Evolutionary conservation across 1,140 invertebrate genomes (phyloP), one percentile per base, ranked within the genome.

Genomic region (Ectropis grisescens): DNA sequence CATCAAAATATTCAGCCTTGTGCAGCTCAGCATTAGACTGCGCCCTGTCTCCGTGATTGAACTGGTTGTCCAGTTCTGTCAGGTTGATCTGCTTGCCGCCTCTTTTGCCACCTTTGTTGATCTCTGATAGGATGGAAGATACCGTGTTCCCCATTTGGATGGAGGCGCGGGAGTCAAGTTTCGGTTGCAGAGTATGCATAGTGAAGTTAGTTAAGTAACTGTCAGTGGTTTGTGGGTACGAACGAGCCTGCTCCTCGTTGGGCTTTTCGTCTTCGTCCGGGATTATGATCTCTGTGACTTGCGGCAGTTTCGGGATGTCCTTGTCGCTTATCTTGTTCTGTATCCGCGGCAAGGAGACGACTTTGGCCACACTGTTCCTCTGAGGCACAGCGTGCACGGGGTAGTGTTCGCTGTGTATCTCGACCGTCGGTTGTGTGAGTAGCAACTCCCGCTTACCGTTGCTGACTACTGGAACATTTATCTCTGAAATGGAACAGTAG

Each of bases 401-500:
- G 35, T 80, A 80, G 44, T 82, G 76, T 48, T 82, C 80, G 37
- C 68, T 78, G 41, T 83, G 82, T 29, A 83, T 82, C 56, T 83
- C 82, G 28, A 83, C 70, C 39, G 79, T 75, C 33, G 80, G 76
- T 58, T 83, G 80, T 55, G 75, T 79, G 15, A 82, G 68, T 49
- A 82, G 67, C 58, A 82, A 60, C 57, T 81, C 78, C 44, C 76
- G 65, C 47, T 83, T 83, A 43, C 76, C 67, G 58, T 74, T 78
- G 47, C 78, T 79, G 64, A 83, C 82, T 72, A 83, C 81, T 61
- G 86, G 85, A 72, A 87, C 79, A 82, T 86, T 87, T 71, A 87
- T 80, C 80, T 87, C 86, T 42, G 85, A 86, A 79, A 87, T 87
- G 49, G 86, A 87, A 64, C 86, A 87, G 74, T 87, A 87, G 69